Evolutionary conservation across 2,797 vertebrate genomes (phyloP), one percentile per base, ranked within the genome.

Genomic region (Holocentrus rufus): DNA sequence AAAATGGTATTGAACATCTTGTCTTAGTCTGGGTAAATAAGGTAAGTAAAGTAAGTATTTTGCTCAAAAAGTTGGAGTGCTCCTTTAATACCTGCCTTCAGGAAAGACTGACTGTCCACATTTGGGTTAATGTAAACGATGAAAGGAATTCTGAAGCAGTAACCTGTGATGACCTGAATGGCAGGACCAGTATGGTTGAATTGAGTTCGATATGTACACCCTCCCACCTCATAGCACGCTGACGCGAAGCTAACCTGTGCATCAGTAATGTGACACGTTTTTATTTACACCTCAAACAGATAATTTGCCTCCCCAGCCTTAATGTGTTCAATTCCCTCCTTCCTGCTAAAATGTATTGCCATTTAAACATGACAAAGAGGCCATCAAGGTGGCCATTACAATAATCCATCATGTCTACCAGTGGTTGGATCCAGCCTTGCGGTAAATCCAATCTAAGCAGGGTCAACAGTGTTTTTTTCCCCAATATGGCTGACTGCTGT

Each of bases 321-420:
- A 89, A 89, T 89, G 84, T 93, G 93, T 93, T 93, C 93, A 93
- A 95, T 94, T 91, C 90, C 91, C 92, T 92, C 93, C 91, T 91
- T 95, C 91, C 92, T 87, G 90, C 88, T 92, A 90, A 96, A 96
- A 97, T 94, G 95, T 95, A 97, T 96, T 95, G 95, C 95, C 95
- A 95, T 97, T 97, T 97, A 97, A 97, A 96, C 94, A 96, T 95
- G 96, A 95, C 96, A 95, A 95, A 95, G 95, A 94, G 95, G 95
- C 94, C 94, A 90, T 92, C 84, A 94, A 94, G 94, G 93, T 67
- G 93, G 93, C 95, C 95, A 95, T 97, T 96, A 96, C 95, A 95
- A 96, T 96, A 97, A 98, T 97, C 95, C 96, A 96, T 98, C 96
- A 97, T 96, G 96, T 96, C 94, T 93, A 85, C 93, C 95, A 93